phyloP scores from a whole-genome alignment of 2,797 vertebrate genomes.

The Semaprochilodus insignis region DNA sequence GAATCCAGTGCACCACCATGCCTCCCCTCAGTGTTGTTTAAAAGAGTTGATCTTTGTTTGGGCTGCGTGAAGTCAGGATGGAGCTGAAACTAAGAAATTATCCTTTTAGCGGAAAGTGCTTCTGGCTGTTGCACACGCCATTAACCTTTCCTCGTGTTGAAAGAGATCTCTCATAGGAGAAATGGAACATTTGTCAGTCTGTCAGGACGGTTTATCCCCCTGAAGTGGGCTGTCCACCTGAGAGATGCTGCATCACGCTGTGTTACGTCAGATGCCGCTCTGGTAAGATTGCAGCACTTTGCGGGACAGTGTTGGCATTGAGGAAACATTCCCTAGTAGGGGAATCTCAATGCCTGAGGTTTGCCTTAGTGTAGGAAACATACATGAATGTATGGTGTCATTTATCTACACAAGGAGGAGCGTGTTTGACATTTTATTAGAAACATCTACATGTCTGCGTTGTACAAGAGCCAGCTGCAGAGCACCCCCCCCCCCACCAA shows the following conservation, averaged over 20 bases:
- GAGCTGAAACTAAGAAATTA: constrained; percentile 75
- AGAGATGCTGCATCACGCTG: background rate
- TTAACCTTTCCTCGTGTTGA: constrained; percentile 50
- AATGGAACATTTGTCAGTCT: constrained; percentile 50
- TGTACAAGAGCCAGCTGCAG: background rate
- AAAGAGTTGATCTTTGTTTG: constrained; percentile 65
- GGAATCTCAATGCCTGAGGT: background rate
- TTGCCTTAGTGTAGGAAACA: background rate
- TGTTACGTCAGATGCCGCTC: background rate
- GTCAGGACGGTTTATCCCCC: constrained; percentile 46
- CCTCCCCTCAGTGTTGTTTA: constrained; percentile 64
- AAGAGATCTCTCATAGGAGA: constrained; percentile 44
- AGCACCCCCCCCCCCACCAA: too few species aligned
- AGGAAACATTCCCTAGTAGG: background rate
- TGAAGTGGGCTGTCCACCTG: constrained; percentile 19
- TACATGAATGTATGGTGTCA: background rate
- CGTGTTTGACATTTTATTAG: background rate
- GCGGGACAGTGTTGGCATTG: background rate
- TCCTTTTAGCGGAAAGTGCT: constrained; percentile 73
- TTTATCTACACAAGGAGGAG: background rate
- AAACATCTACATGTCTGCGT: background rate
- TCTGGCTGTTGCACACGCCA: constrained; percentile 66
- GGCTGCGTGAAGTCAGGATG: constrained; percentile 71
- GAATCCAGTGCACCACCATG: constrained; percentile 57
- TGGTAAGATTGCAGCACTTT: background rate